These are phyloP conservation scores for Ctena decussata DNA, from an alignment of 2,888 invertebrate species.

Conservation along the genomic window DNA sequence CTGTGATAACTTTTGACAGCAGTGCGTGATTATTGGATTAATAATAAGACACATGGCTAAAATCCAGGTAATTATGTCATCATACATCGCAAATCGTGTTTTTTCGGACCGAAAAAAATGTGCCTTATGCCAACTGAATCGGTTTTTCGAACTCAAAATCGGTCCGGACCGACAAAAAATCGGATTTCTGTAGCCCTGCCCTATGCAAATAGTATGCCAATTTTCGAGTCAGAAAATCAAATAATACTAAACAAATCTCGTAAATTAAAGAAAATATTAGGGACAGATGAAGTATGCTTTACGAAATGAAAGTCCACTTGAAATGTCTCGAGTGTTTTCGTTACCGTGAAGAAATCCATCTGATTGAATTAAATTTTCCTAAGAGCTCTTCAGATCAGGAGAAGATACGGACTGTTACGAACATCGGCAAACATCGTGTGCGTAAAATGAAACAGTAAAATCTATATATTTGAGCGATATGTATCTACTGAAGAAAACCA, in stretches of 20 bases:
- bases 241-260: conserved; percentile 5
- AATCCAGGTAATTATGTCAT: too few relatives aligned
- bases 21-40: too few relatives aligned
- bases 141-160: too few relatives aligned
- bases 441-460: conserved; percentile 1
- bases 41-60: too few relatives aligned
- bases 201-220: background rate
- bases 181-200: too few relatives aligned
- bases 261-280: conserved; percentile 4
- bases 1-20: too few relatives aligned
- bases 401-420: background rate
- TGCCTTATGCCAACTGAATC: too few relatives aligned
- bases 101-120: too few relatives aligned
- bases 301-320: background rate
- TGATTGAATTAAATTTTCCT: background rate
- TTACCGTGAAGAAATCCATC: conserved; percentile 11
- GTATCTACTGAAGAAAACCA: background rate
- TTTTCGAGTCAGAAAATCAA: conserved; percentile 9
- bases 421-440: background rate
- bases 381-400: background rate
- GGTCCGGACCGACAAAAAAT: too few relatives aligned
- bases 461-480: background rate
- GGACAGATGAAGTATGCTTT: conserved; percentile 3
- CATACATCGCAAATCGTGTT: too few relatives aligned
- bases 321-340: background rate